phyloP scores from a whole-genome alignment of 1,140 invertebrate genomes.

The Asobara japonica region DNA sequence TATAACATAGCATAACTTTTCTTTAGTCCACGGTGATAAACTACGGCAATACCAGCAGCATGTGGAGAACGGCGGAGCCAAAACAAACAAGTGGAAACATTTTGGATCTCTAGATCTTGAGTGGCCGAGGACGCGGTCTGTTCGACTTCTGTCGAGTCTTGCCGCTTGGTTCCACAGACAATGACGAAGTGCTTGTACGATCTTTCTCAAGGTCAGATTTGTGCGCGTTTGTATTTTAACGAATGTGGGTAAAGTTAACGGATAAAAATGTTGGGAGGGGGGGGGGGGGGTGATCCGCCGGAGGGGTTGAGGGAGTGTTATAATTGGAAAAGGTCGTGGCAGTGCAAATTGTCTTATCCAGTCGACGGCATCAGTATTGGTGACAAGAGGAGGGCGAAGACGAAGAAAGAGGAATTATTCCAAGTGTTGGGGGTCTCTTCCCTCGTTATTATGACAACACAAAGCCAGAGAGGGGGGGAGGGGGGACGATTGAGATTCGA shows the following conservation, averaged over 20 bases:
- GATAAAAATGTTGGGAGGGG: background rate
- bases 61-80: background rate
- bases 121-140: slow-evolving; percentile 11
- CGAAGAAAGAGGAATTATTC: background rate
- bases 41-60: background rate
- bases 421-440: slow-evolving; percentile 1
- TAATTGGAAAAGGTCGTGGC: slow-evolving; percentile 30
- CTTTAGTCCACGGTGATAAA: background rate
- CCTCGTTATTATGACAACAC: slow-evolving; percentile 12
- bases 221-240: slow-evolving; percentile 27
- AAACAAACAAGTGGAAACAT: background rate
- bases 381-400: background rate
- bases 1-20: too few species aligned
- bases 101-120: slow-evolving; percentile 28
- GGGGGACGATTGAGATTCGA: slow-evolving; percentile 9
- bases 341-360: slow-evolving; percentile 32
- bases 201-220: slow-evolving; percentile 22
- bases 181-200: slow-evolving; percentile 24
- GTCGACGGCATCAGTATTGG: slow-evolving; percentile 9
- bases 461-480: background rate
- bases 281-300: background rate
- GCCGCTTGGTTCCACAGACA: slow-evolving; percentile 9
- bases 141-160: slow-evolving; percentile 3
- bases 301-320: slow-evolving; percentile 10
- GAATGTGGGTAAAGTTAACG: slow-evolving; percentile 5